Conservation (phyloP, 2,797 vertebrate genomes). For the Hypotaenidia okinawae region DNA sequence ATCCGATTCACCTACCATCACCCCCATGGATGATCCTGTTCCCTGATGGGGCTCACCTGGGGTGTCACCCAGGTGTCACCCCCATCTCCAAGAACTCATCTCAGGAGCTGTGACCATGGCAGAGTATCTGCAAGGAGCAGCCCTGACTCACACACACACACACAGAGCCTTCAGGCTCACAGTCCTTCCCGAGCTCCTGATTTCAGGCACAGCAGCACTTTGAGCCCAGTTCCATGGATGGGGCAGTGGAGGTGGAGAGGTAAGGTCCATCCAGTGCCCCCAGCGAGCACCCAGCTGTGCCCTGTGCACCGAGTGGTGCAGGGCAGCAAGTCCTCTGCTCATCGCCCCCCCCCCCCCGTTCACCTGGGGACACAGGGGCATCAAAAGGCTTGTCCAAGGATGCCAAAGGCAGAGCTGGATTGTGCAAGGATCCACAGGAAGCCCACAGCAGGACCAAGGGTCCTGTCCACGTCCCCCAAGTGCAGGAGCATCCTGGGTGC, state of each 20-base stretch:
- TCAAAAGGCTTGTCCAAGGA: neutral
- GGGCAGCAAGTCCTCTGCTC: neutral
- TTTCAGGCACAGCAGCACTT: neutral
- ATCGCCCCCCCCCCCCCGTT: neutral
- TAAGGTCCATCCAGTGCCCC: neutral
- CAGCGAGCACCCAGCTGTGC: neutral
- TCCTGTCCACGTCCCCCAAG: neutral
- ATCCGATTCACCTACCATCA: neutral
- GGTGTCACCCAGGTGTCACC: neutral
- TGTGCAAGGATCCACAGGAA: neutral
- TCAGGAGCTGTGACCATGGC: rapidly evolving
- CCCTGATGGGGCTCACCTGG: neutral
- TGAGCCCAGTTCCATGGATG: neutral
- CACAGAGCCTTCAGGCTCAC: neutral
- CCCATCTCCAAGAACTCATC: neutral
- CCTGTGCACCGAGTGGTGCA: rapidly evolving
- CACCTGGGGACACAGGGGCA: neutral
- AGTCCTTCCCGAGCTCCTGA: neutral
- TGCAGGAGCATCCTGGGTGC: neutral
- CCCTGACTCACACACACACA: neutral
- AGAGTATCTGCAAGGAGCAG: neutral
- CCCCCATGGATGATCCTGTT: neutral
- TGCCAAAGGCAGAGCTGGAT: neutral
- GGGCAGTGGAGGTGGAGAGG: neutral
- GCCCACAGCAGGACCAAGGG: neutral